Base-by-base conservation (phyloP, 2,888 invertebrate genomes). In the Lepidonotus clava region DNA sequence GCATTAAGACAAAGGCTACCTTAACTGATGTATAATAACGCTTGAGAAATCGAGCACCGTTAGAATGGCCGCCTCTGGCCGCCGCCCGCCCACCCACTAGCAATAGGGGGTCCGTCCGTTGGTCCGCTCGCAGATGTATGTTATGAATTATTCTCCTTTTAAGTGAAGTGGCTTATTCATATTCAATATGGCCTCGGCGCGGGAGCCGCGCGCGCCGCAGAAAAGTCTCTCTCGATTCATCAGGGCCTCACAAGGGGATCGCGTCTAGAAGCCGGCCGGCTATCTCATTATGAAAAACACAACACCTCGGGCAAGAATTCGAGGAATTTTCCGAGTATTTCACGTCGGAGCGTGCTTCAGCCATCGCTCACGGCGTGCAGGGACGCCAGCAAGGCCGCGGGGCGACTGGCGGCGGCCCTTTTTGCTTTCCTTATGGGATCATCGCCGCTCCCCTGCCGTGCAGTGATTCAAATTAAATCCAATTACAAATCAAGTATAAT, bases 101-200 rank as follows among this genome's bases (percentile, higher is more conserved):
- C 46, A 46, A 46, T 18, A 11, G 46, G 46, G 18, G 46, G 8
- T 46, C 21, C 77, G 24, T 40, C 28, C 38, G n/a, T 32, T 46
- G 38, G 71, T 71, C 51, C 21, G 80, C 80, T 32, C 46, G 46
- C 80, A 80, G 80, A 80, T 80, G 80, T 80, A 80, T 28, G 80
- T 46, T 46, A 80, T 80, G 80, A 80, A 80, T 80, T 80, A 80
- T 80, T 80, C 80, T 80, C 80, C 46, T 46, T 80, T 46, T 80
- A 80, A 80, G 80, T 46, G 80, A 46, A 80, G 80, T 80, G 46
- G 41, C 80, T 80, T 80, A 80, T 80, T 80, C 80, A 80, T 80
- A 80, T 80, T 80, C 80, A 80, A 80, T 76, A 76, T 76, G 76
- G 76, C 8, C 2, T 46, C 80, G 80, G 40, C 21, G 14, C 6